Percentiles rank a stretch among this genome's conserved stretches.
Conservation (phyloP, 2,888 invertebrate genomes). For the Anthophora plumipes region DNA sequence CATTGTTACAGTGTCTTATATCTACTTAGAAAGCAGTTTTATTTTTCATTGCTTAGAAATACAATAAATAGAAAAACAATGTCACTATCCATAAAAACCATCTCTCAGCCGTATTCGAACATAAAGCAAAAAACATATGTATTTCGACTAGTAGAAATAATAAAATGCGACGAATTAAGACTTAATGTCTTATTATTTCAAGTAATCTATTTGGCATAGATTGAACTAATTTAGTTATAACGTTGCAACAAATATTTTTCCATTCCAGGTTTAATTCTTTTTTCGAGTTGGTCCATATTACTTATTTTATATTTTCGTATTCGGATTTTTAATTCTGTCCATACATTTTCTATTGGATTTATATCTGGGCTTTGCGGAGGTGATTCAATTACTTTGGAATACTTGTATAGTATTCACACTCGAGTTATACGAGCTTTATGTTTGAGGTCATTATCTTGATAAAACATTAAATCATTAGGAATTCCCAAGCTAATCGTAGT, state of each 20-base stretch:
- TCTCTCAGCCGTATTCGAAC: background rate
- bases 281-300: background rate
- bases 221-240: background rate
- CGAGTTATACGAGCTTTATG: background rate
- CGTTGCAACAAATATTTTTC: background rate
- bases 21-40: too few species aligned
- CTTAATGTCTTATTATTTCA: background rate
- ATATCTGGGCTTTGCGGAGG: background rate
- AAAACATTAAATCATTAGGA: background rate
- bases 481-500: background rate
- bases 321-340: background rate
- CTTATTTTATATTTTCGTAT: background rate
- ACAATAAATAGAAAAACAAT: background rate
- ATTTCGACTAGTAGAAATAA: background rate
- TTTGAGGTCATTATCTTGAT: background rate
- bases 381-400: background rate
- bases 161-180: background rate
- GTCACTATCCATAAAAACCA: background rate
- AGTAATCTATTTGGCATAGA: background rate
- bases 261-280: background rate
- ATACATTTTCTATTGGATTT: background rate
- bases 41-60: too few species aligned
- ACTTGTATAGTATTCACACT: background rate
- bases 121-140: background rate
- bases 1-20: too few species aligned